Conservation (phyloP, 2,797 vertebrate genomes). For the Amniataba percoides region DNA sequence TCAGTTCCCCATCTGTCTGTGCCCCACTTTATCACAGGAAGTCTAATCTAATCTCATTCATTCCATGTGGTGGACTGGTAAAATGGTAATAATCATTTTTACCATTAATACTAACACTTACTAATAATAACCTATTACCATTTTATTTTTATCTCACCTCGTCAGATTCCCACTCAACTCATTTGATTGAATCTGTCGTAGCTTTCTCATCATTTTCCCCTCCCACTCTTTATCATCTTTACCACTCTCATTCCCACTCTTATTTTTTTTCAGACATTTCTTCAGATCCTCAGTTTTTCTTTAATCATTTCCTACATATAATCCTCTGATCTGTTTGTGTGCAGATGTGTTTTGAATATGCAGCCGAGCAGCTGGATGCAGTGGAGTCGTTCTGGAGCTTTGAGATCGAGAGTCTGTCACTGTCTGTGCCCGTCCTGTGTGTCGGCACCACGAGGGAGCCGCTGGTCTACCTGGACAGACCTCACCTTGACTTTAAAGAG, state of each 20-base stretch:
- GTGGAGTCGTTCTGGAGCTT: slow-evolving; percentile 93
- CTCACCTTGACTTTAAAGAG: slow-evolving; percentile 87
- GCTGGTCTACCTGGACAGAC: slow-evolving; percentile 84
- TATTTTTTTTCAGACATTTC: not conserved
- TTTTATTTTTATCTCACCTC: slow-evolving; percentile 1
- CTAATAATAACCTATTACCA: not conserved
- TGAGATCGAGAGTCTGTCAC: slow-evolving; percentile 82
- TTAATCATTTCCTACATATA: not conserved
- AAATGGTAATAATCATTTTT: too few species aligned
- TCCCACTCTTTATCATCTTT: not conserved
- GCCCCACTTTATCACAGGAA: slow-evolving; percentile 5
- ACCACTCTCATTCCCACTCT: not conserved
- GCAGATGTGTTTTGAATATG: slow-evolving; percentile 90
- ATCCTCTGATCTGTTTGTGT: slow-evolving; percentile 15
- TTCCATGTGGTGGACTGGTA: not conserved
- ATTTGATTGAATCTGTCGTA: slow-evolving; percentile 10
- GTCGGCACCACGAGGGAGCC: slow-evolving; percentile 89
- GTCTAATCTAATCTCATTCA: not conserved
- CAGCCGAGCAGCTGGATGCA: slow-evolving; percentile 80
- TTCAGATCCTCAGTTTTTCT: not conserved
- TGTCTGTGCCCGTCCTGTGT: slow-evolving; percentile 90
- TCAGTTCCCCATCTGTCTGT: slow-evolving; percentile 6
- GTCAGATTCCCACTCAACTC: not conserved
- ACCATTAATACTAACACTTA: too few species aligned
- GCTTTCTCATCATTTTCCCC: not conserved